phyloP scores from a whole-genome alignment of 2,888 invertebrate genomes.

The Lomographa bimaculata region DNA sequence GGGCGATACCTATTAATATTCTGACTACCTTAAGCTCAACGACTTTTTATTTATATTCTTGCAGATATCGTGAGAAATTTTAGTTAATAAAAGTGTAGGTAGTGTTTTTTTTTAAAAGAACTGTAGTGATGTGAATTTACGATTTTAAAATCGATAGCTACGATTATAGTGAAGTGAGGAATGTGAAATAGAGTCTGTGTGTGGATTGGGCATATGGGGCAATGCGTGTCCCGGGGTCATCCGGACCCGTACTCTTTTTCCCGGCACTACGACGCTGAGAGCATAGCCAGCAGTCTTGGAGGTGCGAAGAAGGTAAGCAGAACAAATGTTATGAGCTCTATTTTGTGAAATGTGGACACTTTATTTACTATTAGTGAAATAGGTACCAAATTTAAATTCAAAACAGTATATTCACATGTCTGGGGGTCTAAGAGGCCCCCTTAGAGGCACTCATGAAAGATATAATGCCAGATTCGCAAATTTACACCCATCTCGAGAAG shows the following conservation, averaged over 20 bases:
- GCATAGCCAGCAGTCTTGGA: constrained; percentile 69
- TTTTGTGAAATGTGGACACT: background rate
- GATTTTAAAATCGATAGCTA: constrained; percentile 10
- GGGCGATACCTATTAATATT: constrained; percentile 35
- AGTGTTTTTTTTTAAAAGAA: no score
- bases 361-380: no score
- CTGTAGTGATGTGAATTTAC: constrained; percentile 24
- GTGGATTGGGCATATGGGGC: constrained; percentile 85
- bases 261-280: constrained; percentile 76
- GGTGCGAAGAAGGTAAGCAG: constrained; percentile 56
- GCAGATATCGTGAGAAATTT: constrained; percentile 28
- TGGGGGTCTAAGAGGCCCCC: no score
- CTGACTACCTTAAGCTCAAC: constrained; percentile 18
- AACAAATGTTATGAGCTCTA: background rate
- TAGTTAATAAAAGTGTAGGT: no score
- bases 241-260: constrained; percentile 76
- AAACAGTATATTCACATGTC: no score
- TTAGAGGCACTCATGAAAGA: no score
- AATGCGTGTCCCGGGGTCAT: constrained; percentile 88
- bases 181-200: constrained; percentile 34
- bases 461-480: no score
- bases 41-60: constrained; percentile 20
- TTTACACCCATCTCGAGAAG: no score
- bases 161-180: constrained; percentile 19
- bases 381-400: no score